Base-by-base conservation (phyloP, 92 coral and sea anemone genomes). In the Hydrozoanthus gracilis region DNA sequence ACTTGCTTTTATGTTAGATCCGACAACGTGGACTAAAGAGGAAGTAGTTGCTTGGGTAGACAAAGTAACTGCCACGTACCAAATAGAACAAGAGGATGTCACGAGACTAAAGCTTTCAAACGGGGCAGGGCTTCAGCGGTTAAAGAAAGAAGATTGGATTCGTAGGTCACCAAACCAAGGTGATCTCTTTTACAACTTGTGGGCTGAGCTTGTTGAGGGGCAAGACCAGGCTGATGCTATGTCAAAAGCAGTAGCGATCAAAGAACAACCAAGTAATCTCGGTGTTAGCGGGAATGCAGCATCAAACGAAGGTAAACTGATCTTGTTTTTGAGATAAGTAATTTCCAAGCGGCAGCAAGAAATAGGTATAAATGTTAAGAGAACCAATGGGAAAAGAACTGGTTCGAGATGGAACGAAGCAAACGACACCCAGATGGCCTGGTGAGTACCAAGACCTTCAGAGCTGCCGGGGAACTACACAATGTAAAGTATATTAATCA, bases 161-260 rank as follows among this genome's bases (percentile, higher is more conserved):
- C 79, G 75, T n/a, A 76, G 94, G 69, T 91, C 94, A 17, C 93
- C 93, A 51, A 82, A 84, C 12, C 95, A 91, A 46, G 96, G 96
- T 9, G 96, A 93, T 71, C 71, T 93, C 27, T 62, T 93, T 44
- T 91, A 82, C 47, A 78, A 84, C 66, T 65, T 91, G 65, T 93
- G 96, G 96, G 54, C 13, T 15, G 62, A 87, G n/a, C 45, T 91
- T 49, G 46, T 62, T 4, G 49, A 70, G 55, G 60, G 35, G 48
- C 46, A 46, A 46, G 83, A 13, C 12, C 61, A 20, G 0, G 12
- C 39, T 12, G 12, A 6, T 58, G 39, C 14, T 12, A 44, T 39
- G 18, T 11, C 74, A 46, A 6, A 27, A 48, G 16, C 48, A 45
- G 85, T 35, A 65, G 56, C 51, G 8, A 46, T 48, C 14, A 62